phyloP scores from a whole-genome alignment of 1,140 invertebrate species.

The Drosophila santomea region DNA sequence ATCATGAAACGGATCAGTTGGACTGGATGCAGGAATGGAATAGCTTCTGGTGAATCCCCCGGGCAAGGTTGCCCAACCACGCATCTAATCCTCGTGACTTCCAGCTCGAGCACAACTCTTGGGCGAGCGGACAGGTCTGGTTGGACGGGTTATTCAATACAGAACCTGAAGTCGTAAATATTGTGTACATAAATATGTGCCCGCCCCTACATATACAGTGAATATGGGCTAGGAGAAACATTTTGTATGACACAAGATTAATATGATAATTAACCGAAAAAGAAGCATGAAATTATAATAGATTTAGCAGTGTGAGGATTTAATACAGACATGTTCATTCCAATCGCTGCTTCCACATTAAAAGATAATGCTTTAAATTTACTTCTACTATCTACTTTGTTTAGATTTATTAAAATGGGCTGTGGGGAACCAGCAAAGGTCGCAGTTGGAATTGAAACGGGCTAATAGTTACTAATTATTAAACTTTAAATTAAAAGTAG shows the following conservation, averaged over 20 bases:
- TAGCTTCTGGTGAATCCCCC: constrained; percentile 13
- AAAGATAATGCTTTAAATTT: too few species aligned
- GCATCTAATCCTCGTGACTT: constrained; percentile 31
- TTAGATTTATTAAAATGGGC: too few species aligned
- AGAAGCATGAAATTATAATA: neutral
- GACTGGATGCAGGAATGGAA: neutral
- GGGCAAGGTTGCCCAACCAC: constrained; percentile 16
- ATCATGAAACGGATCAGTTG: neutral
- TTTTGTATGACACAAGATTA: neutral
- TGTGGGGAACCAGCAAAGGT: too few species aligned
- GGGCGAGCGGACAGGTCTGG: constrained; percentile 22
- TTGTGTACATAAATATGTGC: constrained; percentile 1
- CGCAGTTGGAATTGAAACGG: neutral
- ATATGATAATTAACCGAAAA: neutral
- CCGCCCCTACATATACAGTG: constrained; percentile 4
- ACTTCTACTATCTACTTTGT: too few species aligned
- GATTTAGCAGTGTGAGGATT: neutral
- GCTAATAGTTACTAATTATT: neutral
- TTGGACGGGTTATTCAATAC: constrained; percentile 60
- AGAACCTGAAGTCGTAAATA: constrained; percentile 69
- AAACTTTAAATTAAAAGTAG: neutral
- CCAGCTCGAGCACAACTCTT: constrained; percentile 4
- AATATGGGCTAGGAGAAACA: neutral
- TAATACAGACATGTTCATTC: too few species aligned
- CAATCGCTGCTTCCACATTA: too few species aligned